Evolutionary conservation across 2,113 vertebrate genomes (phyloP), one percentile per base, ranked within the genome.

Genomic region (Struthio camelus): DNA sequence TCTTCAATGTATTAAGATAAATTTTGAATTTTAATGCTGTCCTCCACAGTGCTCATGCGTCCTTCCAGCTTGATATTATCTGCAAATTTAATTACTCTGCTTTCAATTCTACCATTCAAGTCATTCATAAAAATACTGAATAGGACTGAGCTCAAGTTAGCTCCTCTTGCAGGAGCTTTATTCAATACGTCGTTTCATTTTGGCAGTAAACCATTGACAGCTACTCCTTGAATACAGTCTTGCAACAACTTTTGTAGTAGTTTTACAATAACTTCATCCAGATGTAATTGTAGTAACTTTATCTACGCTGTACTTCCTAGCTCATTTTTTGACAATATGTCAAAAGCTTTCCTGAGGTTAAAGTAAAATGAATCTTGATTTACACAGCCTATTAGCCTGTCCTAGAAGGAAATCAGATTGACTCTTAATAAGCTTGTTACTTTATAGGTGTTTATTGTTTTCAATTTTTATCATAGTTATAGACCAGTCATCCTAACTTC

Each of bases 341-440:
- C 56, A 87, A 90, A 95, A 83, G 53, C 62, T 95, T 93, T 93
- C 72, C 90, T 93, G 85, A 95, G 92, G 79, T 80, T 88, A 96
- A 94, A 93, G 75, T 91, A 58, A 95, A 96, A 82, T 40, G 80
- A 80, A 70, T 93, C 77, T 46, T 67, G 59, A 81, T 65, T 80
- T 92, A 78, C 78, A 92, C 93, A 95, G 77, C 80, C 85, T 84
- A 66, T 94, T 95, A 96, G 90, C 72, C 70, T 80, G 46, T 94
- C 72, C 90, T 75, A 64, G 93, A 78, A 94, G 38, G 36, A 80
- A 93, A 78, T 85, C 56, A 70, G 54, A 11, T 64, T 82, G 89
- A 69, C 69, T 96, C 93, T 80, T 62, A 73, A 72, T 69, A 73
- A 94, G 16, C 12, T 46, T 85, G 44, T 56, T 85, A 9, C 85